Conservation (phyloP, 2,888 invertebrate species). For the Abrostola triplasia region DNA sequence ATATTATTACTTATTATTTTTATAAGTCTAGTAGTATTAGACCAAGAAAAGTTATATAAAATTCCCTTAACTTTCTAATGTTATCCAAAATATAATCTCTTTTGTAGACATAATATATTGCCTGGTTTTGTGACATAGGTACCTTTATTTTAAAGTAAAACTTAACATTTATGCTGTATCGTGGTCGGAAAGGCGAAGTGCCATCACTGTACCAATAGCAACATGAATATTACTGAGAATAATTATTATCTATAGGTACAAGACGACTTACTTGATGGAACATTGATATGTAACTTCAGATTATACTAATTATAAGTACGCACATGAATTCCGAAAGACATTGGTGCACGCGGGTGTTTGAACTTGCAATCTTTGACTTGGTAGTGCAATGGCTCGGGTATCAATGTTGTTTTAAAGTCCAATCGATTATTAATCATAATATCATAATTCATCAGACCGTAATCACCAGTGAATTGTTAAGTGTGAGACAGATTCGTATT, state of each 20-base stretch:
- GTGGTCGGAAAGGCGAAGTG: conserved; percentile 6
- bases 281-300: conserved; percentile 6
- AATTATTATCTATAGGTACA: conserved; percentile 12
- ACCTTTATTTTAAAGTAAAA: neutral
- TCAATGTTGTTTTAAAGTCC: too few species aligned
- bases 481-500: too few species aligned
- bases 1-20: too few species aligned
- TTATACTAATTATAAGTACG: too few species aligned
- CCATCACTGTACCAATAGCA: conserved; percentile 6
- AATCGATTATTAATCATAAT: too few species aligned
- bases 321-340: too few species aligned
- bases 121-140: neutral
- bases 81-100: neutral
- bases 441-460: too few species aligned
- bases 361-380: too few species aligned
- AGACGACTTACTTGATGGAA: conserved; percentile 1
- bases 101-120: neutral
- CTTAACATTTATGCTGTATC: conserved; percentile 6
- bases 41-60: neutral
- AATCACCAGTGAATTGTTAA: too few species aligned
- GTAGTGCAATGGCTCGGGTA: too few species aligned
- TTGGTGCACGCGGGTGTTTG: too few species aligned
- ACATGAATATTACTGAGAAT: conserved; percentile 14
- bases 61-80: neutral
- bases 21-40: too few species aligned